Conservation (phyloP, 2,888 invertebrate genomes). For the Mimumesa dahlbomi region DNA sequence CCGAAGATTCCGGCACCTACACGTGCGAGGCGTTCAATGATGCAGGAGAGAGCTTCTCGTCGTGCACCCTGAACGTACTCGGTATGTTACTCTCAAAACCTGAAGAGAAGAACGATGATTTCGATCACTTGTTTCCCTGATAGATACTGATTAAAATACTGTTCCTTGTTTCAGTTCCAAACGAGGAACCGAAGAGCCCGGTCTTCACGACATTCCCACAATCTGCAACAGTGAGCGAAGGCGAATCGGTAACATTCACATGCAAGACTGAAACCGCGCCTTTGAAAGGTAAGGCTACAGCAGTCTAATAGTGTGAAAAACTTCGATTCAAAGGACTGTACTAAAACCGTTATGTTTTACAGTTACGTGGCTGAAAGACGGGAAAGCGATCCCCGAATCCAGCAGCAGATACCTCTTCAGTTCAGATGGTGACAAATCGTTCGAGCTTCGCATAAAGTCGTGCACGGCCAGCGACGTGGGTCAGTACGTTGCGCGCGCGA, state of each 20-base stretch:
- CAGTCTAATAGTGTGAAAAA: neutral
- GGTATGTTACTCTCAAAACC: no score
- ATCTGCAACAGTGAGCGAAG: slow-evolving; percentile 91
- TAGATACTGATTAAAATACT: neutral
- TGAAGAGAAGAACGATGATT: no score
- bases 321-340: neutral
- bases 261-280: slow-evolving; percentile 87
- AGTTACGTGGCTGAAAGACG: slow-evolving; percentile 94
- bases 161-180: slow-evolving; percentile 84
- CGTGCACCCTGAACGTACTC: slow-evolving; percentile 91
- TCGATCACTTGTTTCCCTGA: no score
- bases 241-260: slow-evolving; percentile 90
- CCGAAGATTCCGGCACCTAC: slow-evolving; percentile 96
- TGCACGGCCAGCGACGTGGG: slow-evolving; percentile 90
- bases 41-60: slow-evolving; percentile 95
- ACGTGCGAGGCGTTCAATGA: slow-evolving; percentile 98
- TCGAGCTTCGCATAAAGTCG: slow-evolving; percentile 89
- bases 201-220: slow-evolving; percentile 94
- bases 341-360: slow-evolving; percentile 30
- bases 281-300: slow-evolving; percentile 80
- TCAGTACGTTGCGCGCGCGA: slow-evolving; percentile 92
- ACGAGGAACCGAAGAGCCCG: slow-evolving; percentile 91
- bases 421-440: slow-evolving; percentile 90
- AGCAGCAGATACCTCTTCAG: slow-evolving; percentile 90
- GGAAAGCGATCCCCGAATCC: slow-evolving; percentile 91